Evolutionary conservation across 2,797 vertebrate genomes (phyloP).

Genomic region (Notoglanidium macrostoma): DNA sequence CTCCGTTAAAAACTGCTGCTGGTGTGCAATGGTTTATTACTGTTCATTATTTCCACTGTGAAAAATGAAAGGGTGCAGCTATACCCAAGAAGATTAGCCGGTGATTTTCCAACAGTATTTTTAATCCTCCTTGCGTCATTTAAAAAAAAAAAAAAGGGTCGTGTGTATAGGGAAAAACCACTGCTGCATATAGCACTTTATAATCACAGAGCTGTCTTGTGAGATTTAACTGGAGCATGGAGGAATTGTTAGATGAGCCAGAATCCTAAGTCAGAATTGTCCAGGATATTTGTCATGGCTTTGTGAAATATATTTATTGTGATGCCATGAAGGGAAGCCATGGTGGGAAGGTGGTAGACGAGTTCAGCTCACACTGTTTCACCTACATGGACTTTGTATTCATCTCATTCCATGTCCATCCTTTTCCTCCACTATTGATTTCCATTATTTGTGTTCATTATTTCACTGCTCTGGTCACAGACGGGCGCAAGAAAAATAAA

Average conservation of each 20-base stretch:
- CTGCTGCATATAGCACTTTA: neutral
- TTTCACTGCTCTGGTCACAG: neutral
- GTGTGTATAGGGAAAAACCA: neutral
- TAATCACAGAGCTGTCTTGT: neutral
- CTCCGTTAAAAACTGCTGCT: neutral
- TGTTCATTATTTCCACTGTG: neutral
- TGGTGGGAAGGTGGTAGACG: neutral
- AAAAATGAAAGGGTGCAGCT: neutral
- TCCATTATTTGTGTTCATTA: neutral
- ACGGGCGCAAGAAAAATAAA: neutral
- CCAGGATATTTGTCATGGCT: neutral
- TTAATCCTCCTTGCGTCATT: neutral
- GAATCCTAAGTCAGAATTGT: neutral
- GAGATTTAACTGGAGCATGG: neutral
- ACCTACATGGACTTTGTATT: neutral
- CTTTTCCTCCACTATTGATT: neutral
- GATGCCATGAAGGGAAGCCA: neutral
- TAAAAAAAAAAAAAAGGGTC: neutral
- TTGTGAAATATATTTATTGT: constrained; percentile 1
- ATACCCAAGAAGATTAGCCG: neutral
- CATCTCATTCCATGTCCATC: neutral
- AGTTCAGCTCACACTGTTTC: neutral
- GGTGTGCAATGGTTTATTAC: neutral
- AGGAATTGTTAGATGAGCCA: neutral
- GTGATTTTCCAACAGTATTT: neutral